Base-by-base conservation (phyloP, 2,888 invertebrate genomes). In the Tillus elongatus region DNA sequence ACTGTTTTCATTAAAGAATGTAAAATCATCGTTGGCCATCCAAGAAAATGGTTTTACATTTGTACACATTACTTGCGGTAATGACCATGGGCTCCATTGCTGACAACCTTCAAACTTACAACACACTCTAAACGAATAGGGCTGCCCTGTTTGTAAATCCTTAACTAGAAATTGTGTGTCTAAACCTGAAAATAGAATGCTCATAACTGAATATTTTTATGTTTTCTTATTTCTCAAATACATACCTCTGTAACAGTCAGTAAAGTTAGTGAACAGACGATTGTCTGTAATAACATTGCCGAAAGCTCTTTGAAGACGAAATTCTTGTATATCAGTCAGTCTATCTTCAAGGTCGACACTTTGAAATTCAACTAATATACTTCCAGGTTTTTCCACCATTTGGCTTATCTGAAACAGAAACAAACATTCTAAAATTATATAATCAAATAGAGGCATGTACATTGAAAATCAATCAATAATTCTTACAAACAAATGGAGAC, bases 111-210 rank as follows among this genome's bases (percentile, higher is more conserved):
- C 68, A 15, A 60, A 62, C 45, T 67, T 64, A 35, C 73, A 68
- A 48, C 72, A 66, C 3, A 74, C 71, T 46, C 74, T 60, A 49
- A 74, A 70, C 2, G 73, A 69, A 52, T 74, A 72, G 2, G 60
- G 53, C 35, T 64, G 61, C 42, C 64, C 57, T 12, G 66, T 57
- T 34, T 59, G 56, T 32, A 74, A 53, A 48, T 72, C 70, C 51
- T 70, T 67, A 4, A 72, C 63, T 28, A 71, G 61, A 50, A 59
- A 67, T 33, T 61, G 64, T 4, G 57, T 63, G 19, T 69, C 67
- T 13, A 66, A 50, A 24, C 74, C 73, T 60, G 36, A 28, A 37
- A 40, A 30, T 15, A 33, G 30, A 13, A 34, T 30, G 32, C 26
- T n/a, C n/a, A n/a, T n/a, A n/a, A n/a, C n/a, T n/a, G n/a, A n/a